Conservation (phyloP, 2,113 vertebrate species). For the Ammodramus savannarum region DNA sequence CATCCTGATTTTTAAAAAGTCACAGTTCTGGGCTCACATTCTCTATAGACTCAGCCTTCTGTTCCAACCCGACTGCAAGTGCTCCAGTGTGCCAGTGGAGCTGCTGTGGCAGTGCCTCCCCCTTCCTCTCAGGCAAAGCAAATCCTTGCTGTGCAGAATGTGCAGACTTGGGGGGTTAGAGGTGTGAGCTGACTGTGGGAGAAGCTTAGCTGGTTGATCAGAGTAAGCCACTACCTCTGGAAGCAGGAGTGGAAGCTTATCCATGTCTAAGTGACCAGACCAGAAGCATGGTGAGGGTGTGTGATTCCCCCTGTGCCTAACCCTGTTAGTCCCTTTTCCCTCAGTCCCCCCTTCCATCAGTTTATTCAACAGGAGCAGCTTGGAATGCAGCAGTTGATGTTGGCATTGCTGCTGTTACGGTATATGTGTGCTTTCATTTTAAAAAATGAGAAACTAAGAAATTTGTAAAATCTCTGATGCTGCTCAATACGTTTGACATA, state of each 20-base stretch:
- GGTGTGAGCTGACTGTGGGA: background rate
- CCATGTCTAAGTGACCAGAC: background rate
- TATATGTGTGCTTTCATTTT: background rate
- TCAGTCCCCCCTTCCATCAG: background rate
- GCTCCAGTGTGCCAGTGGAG: background rate
- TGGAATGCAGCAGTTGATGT: background rate
- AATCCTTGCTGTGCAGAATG: background rate
- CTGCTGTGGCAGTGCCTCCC: background rate
- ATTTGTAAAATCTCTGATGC: background rate
- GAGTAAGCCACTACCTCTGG: background rate
- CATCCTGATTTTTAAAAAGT: background rate
- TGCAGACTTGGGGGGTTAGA: background rate
- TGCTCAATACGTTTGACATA: background rate
- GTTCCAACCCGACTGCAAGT: background rate
- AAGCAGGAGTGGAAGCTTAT: background rate
- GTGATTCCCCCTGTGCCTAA: background rate
- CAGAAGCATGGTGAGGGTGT: background rate
- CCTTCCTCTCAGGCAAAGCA: background rate
- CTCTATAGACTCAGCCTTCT: background rate
- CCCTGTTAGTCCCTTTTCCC: background rate
- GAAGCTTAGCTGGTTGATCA: background rate
- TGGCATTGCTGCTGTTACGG: background rate
- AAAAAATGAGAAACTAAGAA: background rate
- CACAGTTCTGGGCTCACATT: background rate
- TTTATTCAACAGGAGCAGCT: background rate